A percentile compares a stretch with the other conserved stretches of the same genome.
Conservation (phyloP, 1,140 invertebrate genomes). For the Diachasma alloeum region DNA sequence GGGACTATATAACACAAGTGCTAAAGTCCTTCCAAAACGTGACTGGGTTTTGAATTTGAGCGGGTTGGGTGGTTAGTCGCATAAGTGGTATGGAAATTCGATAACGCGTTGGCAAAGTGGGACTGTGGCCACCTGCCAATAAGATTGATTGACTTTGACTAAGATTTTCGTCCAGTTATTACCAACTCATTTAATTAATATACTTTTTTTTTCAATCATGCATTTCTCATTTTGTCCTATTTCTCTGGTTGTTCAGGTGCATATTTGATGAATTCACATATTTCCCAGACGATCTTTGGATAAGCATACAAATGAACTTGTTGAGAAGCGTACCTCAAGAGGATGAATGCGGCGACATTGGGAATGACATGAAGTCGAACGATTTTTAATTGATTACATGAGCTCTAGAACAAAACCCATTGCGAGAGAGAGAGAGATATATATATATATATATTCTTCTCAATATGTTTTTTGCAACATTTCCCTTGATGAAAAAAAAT, state of each 20-base stretch:
- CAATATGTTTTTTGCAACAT: no score
- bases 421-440: no score
- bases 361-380: background rate
- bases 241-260: background rate
- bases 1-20: no score
- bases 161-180: background rate
- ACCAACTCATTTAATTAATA: no score
- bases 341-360: background rate
- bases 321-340: no score
- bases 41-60: no score
- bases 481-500: no score
- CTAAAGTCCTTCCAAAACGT: no score
- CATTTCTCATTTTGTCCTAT: background rate
- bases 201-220: no score
- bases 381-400: background rate
- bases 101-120: background rate
- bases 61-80: background rate
- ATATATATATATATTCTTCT: no score
- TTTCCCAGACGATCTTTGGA: background rate
- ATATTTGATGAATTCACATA: background rate
- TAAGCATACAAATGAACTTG: background rate
- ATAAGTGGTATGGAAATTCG: slow-evolving; percentile 12
- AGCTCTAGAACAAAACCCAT: background rate
- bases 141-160: background rate
- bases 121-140: background rate